Evolutionary conservation across 2,113 vertebrate genomes (phyloP).

Genomic region (Cyanoderma ruficeps): DNA sequence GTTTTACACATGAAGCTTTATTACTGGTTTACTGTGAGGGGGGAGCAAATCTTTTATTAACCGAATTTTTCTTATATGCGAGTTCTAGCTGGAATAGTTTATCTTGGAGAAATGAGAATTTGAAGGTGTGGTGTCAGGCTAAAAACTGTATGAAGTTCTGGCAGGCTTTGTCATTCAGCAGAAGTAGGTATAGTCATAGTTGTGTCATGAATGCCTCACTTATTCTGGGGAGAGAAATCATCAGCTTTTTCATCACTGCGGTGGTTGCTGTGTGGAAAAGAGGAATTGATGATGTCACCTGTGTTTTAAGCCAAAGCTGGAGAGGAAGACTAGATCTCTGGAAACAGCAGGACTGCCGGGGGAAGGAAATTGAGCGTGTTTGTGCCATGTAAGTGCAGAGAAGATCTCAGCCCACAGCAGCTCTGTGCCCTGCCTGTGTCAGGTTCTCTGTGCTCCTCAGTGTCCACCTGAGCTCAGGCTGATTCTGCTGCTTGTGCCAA

Average conservation of each 20-base stretch:
- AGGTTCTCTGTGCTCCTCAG: background rate
- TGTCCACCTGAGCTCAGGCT: background rate
- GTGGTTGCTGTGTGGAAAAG: background rate
- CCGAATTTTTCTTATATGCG: fast-evolving
- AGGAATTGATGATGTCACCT: background rate
- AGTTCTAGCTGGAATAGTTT: background rate
- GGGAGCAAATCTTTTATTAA: background rate
- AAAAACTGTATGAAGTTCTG: background rate
- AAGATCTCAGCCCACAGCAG: fast-evolving
- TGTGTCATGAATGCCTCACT: fast-evolving
- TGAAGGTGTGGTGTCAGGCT: background rate
- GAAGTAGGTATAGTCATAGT: background rate
- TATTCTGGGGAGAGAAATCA: background rate
- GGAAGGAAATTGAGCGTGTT: background rate
- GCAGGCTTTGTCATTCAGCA: background rate
- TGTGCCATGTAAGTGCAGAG: background rate
- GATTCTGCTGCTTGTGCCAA: background rate
- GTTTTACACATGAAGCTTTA: background rate
- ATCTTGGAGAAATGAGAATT: background rate
- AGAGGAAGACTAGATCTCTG: background rate
- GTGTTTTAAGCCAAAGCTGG: background rate
- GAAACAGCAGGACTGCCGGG: background rate
- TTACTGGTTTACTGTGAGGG: background rate
- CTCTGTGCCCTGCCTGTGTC: background rate
- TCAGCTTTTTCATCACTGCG: background rate